Base-by-base conservation (phyloP, 2,113 vertebrate genomes). In the Erythrocercus mccallii region DNA sequence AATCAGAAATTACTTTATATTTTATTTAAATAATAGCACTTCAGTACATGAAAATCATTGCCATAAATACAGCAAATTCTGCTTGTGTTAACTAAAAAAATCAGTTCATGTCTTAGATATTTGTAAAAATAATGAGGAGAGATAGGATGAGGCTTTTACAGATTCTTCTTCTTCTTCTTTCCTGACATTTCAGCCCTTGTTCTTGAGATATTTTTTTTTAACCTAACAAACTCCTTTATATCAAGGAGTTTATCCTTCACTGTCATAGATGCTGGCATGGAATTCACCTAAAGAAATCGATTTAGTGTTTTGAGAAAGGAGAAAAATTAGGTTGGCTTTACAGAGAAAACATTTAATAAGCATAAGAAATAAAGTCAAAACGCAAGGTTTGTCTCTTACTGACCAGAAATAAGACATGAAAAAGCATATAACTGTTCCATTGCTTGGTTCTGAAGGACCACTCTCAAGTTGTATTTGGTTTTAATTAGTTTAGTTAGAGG, bases 231-330 rank as follows among this genome's bases (percentile, higher is more conserved):
- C 64, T 71, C 56, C 33, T 90, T 84, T 90, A 28, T 83, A 37
- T 54, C 25, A 16, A 12, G 40, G 50, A 65, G 81, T 90, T 90
- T 83, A 80, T 92, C 79, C 68, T 85, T 81, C 69, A 51, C 73
- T 96, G 73, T 94, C 86, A 92, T n/a, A 54, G 78, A 58, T 73
- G 25, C 66, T 95, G 62, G 86, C 30, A 8, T 58, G 38, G 69
- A 94, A 86, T 91, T 91, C 65, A 62, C 37, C 56, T 85, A n/a
- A 81, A 91, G 40, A 89, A 92, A 95, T 93, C 9, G 37, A 90
- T 92, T 45, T 84, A 37, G 37, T 86, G 56, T 57, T 94, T 84
- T 89, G 88, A 82, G 82, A 89, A 86, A 84, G 74, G 51, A 96
- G 61, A 86, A 91, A 61, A 95, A 95, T 79, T 73, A 86, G 81